Evolutionary conservation across 2,888 invertebrate genomes (phyloP), one percentile per base, ranked within the genome.

Genomic region (Anoplius nigerrimus): DNA sequence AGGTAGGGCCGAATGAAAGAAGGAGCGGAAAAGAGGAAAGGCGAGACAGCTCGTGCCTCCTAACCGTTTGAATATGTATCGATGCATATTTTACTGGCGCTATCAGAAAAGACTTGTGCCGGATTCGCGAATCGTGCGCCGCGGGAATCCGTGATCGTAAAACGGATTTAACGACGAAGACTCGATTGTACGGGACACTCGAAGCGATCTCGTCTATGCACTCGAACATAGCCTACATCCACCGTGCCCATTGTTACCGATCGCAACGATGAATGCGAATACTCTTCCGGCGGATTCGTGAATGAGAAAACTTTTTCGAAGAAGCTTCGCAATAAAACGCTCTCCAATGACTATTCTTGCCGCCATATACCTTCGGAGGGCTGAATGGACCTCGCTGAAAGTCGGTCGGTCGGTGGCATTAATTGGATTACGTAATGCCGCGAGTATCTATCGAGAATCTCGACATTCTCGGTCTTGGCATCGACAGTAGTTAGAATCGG

Each of bases 51-150:
- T 55, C n/a, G 43, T 16, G 46, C 48, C 48, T 18, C 45, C 27
- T 53, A 53, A 61, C 48, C 73, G 74, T 83, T 82, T 85, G 85
- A 85, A 86, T 86, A 86, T 85, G 83, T 85, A 84, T 86, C 79
- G 69, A 61, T 66, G 65, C 75, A 64, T 72, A 71, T 66, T 71
- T 75, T 59, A 62, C 52, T 56, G 61, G 43, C n/a, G 16, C 48
- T 53, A 53, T 53, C 57, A 43, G 42, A 43, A 57, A 27, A 48
- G n/a, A 48, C 18, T 18, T 16, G 48, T 18, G n/a, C 18, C 16
- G 48, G 48, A 48, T 48, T 48, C 48, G 48, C 48, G 24, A 52
- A 48, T 62, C 55, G 46, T 3, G 18, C 48, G 56, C 56, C 43
- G 20, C 48, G 42, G 27, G 65, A 68, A 55, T 59, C 55, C 27